A percentile compares a stretch with the other conserved stretches of the same genome.
These are phyloP conservation scores for Aplidium turbinatum DNA, from an alignment of 23 tunicate species.

Conservation along the genomic window DNA sequence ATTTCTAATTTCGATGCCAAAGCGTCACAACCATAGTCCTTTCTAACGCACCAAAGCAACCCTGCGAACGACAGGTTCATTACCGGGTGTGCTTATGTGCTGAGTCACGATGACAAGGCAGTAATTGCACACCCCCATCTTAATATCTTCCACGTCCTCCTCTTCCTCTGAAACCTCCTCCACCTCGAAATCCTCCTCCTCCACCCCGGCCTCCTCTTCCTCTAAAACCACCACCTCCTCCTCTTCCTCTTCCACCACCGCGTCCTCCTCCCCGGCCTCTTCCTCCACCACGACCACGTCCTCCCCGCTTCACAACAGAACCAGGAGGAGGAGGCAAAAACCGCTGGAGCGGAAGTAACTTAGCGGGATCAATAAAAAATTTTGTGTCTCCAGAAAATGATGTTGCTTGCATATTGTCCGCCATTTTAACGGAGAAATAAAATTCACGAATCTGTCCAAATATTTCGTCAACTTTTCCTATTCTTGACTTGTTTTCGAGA, in stretches of 20 bases:
- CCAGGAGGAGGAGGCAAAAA: slow-evolving; percentile 64
- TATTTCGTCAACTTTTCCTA: slow-evolving; percentile 98
- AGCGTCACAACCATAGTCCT: too few relatives aligned
- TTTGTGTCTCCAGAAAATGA: slow-evolving; percentile 80
- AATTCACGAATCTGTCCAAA: slow-evolving; percentile 92
- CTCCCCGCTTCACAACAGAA: slow-evolving; percentile 46
- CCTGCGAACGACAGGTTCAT: too few relatives aligned
- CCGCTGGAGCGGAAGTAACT: slow-evolving; percentile 70
- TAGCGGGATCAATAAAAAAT: slow-evolving; percentile 81
- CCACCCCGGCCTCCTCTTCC: slow-evolving; percentile 59
- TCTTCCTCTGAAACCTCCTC: slow-evolving; percentile 60
- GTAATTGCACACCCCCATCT: too few relatives aligned
- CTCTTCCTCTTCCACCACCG: slow-evolving; percentile 53
- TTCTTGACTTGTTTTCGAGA: slow-evolving; percentile 88
- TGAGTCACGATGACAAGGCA: too few relatives aligned
- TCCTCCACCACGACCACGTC: slow-evolving; percentile 47
- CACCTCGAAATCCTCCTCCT: slow-evolving; percentile 35
- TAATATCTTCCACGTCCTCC: slow-evolving; percentile 11
- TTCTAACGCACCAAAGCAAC: too few relatives aligned
- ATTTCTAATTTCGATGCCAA: too few relatives aligned
- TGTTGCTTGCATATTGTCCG: slow-evolving; percentile 89
- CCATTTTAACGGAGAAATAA: slow-evolving; percentile 84
- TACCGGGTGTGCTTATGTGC: too few relatives aligned
- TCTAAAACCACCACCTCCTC: slow-evolving; percentile 55
- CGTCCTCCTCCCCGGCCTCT: slow-evolving; percentile 54